Evolutionary conservation across 2,888 invertebrate genomes (phyloP), one percentile per base, ranked within the genome.

Genomic region (Adelphocoris suturalis): DNA sequence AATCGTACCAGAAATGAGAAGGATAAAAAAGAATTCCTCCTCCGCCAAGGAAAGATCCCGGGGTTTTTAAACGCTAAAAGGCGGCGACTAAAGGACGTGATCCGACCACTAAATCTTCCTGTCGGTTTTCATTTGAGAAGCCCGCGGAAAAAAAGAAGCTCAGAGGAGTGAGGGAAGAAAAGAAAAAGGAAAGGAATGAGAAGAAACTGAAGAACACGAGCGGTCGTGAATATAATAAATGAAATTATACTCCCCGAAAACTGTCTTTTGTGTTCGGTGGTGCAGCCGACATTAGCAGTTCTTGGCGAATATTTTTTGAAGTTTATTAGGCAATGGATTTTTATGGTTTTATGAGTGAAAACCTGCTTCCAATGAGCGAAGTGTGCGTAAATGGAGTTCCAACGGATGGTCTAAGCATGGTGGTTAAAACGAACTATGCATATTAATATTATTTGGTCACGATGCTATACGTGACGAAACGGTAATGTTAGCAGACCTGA

Each of bases 21-120:
- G 68, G 23, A 23, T 68, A 23, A 68, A 68, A 68, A 23, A 68
- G 7, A 12, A 19, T 13, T 68, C 23, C 68, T 68, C 23, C 27
- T 23, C 68, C 68, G 11, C 19, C 23, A 23, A 37, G 37, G 37
- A 57, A 57, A n/a, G 68, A 68, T 68, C 68, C 27, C 68, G 68
- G 23, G 68, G 23, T 68, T 68, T 68, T 68, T 23, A 68, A 68
- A 68, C 23, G 68, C 68, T 68, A 68, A 68, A 61, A 68, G 68
- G 68, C 68, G 68, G 68, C 68, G 27, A 68, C n/a, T 68, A 27
- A 68, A 68, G 27, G 23, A 68, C 68, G 68, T 68, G 68, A 68
- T 68, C 68, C 68, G 68, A 68, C 68, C 68, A 68, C 68, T 68
- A 19, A 68, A 68, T 68, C 23, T 68, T 68, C 68, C 27, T 68